Evolutionary conservation across 53 echinoderm and acorn worm genomes (phyloP), one percentile per base, ranked within the genome.

Genomic region (Echinometra lucunter): DNA sequence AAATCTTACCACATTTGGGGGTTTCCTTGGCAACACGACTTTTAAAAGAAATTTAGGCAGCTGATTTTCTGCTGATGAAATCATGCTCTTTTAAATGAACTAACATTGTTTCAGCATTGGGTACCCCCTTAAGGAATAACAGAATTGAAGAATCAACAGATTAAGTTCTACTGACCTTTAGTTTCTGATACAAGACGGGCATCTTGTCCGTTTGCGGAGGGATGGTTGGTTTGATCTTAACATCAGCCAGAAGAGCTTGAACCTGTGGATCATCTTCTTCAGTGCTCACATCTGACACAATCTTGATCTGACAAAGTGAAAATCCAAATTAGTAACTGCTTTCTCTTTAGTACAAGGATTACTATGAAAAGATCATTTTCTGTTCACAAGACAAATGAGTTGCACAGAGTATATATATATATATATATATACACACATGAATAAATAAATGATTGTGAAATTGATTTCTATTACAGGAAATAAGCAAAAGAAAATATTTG

Each of bases 241-340:
- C 30, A 44, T 70, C 44, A 25, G 69, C 66, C 25, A 91, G 30
- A 6, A 66, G 2, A 38, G 69, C 28, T 44, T 47, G 66, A 69
- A 97, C 89, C 10, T 32, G 27, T 21, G 94, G 91, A 94, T 96
- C 95, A 57, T 91, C 58, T 55, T 37, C 66, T 57, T 55, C 27
- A 23, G 96, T 58, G 38, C 70, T 70, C 6, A 13, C 83, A 58
- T 93, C 95, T 6, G 90, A 37, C 18, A 97, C 75, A 58, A 97
- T 57, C 15, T 91, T 96, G 53, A 96, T 72, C 97, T 97, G 69
- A 42, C 28, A 45, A 85, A 5, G 23, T 81, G 2, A 81, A 81
- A 81, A 81, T 44, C 17, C 44, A 81, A 44, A 23, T 81, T 7
- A 81, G 34, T 35, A 27, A 74, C 35, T 74, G 34, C 35, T 6